These are phyloP conservation scores for Anguilla rostrata DNA, from an alignment of 2,113 vertebrate genomes.

Conservation along the genomic window DNA sequence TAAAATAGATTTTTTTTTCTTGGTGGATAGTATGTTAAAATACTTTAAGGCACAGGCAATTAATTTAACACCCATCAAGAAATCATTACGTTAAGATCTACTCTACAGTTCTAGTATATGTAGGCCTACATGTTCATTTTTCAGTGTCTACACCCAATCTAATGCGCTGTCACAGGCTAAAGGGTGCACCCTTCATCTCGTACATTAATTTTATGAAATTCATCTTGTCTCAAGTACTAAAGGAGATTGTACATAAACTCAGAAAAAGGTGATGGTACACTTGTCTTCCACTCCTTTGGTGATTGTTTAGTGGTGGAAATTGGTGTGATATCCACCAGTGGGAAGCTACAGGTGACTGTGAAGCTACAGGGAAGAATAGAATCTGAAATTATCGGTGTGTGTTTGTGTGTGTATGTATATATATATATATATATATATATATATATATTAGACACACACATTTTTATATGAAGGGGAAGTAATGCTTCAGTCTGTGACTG, in stretches of 20 bases:
- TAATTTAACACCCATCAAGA: background rate
- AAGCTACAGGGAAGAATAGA: conserved; percentile 13
- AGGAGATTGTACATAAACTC: background rate
- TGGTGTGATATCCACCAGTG: background rate
- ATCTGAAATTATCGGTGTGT: conserved; percentile 16
- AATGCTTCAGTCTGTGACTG: conserved; percentile 56
- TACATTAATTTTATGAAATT: conserved; percentile 8
- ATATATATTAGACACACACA: too few species aligned
- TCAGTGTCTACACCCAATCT: conserved; percentile 21
- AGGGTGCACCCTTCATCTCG: conserved; percentile 28
- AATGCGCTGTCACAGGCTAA: conserved; percentile 55
- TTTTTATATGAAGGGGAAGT: conserved; percentile 19
- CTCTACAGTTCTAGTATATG: conserved; percentile 8
- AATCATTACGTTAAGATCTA: conserved; percentile 18
- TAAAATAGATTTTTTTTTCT: conserved; percentile 17
- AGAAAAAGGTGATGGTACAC: background rate
- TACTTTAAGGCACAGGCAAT: conserved; percentile 48
- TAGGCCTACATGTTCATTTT: conserved; percentile 21
- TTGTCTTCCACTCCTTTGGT: conserved; percentile 35
- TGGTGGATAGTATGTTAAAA: background rate
- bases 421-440: too few species aligned
- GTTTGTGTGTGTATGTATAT: background rate
- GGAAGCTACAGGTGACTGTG: conserved; percentile 20
- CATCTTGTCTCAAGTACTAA: background rate
- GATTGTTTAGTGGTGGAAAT: background rate